Conservation (phyloP, 2,797 vertebrate genomes). For the Pristis pectinata region DNA sequence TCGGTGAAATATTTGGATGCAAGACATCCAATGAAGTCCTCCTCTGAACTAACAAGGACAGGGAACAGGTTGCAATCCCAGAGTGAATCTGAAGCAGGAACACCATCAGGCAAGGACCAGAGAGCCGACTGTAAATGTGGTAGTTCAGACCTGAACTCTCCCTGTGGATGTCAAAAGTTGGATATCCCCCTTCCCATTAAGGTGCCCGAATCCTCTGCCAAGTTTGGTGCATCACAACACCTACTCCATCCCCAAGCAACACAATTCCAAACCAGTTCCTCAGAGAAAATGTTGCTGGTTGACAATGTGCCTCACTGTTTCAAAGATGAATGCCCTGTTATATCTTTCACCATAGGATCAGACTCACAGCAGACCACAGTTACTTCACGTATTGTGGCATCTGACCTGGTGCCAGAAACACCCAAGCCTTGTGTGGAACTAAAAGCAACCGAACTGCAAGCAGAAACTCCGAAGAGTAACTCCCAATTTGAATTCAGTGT, state of each 20-base stretch:
- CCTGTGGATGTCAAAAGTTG: neutral
- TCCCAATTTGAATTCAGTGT: neutral
- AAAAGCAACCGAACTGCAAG: neutral
- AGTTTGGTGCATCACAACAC: neutral
- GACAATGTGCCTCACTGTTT: neutral
- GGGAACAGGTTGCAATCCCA: neutral
- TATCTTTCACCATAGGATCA: neutral
- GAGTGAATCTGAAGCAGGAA: neutral
- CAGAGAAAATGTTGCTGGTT: neutral
- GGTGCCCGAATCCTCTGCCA: neutral
- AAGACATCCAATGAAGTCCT: neutral
- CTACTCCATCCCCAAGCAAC: no score
- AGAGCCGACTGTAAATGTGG: neutral
- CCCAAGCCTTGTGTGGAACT: neutral
- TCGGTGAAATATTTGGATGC: no score
- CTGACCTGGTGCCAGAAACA: neutral
- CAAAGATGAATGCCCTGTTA: neutral
- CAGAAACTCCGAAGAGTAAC: neutral
- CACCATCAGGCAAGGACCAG: neutral
- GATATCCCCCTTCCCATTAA: no score
- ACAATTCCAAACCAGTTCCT: neutral
- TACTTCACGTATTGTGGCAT: neutral
- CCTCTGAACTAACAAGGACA: neutral
- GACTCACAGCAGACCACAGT: neutral
- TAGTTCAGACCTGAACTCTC: neutral